Conservation (phyloP, 92 coral and sea anemone genomes). For the Virgularia gustaviana region DNA sequence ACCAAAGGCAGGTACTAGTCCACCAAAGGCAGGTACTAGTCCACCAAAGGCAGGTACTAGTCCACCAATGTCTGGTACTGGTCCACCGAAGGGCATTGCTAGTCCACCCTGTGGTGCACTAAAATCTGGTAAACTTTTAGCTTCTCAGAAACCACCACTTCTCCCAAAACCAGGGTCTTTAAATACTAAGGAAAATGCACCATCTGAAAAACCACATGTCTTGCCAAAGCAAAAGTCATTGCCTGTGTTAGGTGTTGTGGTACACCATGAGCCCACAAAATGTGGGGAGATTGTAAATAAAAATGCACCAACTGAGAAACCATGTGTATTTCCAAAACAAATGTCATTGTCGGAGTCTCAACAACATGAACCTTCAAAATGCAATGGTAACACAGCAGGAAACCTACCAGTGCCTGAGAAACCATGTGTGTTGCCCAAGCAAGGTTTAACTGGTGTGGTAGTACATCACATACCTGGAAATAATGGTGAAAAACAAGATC, state of each 20-base stretch:
- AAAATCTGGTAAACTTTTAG: too few relatives aligned
- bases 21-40: too few relatives aligned
- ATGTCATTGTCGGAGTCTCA: not conserved
- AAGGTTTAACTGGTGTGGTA: not conserved
- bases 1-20: not conserved
- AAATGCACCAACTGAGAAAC: not conserved
- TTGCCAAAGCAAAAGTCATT: too few relatives aligned
- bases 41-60: not conserved
- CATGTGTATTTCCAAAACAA: constrained; percentile 8
- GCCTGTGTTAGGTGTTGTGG: not conserved
- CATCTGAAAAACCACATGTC: too few relatives aligned
- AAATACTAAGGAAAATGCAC: too few relatives aligned
- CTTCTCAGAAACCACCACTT: too few relatives aligned
- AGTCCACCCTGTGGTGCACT: not conserved
- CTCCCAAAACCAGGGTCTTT: too few relatives aligned
- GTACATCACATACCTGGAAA: not conserved
- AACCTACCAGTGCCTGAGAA: not conserved
- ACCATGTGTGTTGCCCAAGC: too few relatives aligned
- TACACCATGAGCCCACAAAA: not conserved
- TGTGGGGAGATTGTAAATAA: not conserved
- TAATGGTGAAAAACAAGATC: not conserved
- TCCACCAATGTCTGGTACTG: not conserved
- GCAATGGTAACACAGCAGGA: not conserved
- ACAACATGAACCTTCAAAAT: not conserved
- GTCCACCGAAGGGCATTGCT: too few relatives aligned